A percentile compares a stretch with the other conserved stretches of the same genome.
These are phyloP conservation scores for Andrena praecox DNA, from an alignment of 2,888 invertebrate genomes.

Conservation along the genomic window DNA sequence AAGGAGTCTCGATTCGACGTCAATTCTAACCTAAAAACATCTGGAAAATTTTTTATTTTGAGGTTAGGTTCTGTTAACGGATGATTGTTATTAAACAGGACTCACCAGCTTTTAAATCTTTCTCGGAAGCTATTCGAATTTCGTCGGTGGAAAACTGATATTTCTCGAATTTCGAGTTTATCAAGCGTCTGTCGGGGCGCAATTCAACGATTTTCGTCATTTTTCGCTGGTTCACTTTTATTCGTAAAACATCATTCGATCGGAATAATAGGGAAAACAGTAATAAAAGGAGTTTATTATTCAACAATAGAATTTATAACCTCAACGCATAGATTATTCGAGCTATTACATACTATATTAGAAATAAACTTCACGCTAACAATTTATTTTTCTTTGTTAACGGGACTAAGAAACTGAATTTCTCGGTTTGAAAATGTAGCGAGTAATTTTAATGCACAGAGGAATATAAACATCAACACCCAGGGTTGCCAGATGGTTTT, in stretches of 20 bases:
- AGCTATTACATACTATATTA: background rate
- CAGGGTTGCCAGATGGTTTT: no score
- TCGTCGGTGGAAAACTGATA: conserved; percentile 79
- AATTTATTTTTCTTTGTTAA: no score
- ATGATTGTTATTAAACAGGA: background rate
- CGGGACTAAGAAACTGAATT: no score
- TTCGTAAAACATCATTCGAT: background rate
- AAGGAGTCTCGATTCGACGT: conserved; percentile 78
- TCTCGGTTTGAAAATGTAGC: no score
- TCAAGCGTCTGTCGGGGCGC: conserved; percentile 74
- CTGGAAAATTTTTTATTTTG: conserved; percentile 67
- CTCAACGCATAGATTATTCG: background rate
- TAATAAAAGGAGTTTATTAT: background rate
- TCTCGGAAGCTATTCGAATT: conserved; percentile 70
- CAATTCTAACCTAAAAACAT: conserved; percentile 77
- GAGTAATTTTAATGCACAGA: no score
- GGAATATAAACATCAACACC: no score
- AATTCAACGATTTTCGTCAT: conserved; percentile 81
- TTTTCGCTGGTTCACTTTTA: background rate
- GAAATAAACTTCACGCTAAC: background rate
- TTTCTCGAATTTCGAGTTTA: conserved; percentile 79
- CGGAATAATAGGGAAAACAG: background rate
- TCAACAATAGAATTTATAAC: conserved; percentile 12
- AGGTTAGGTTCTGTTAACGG: background rate
- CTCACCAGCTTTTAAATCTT: conserved; percentile 73